Evolutionary conservation across 2,113 vertebrate species (phyloP).

Genomic region (Panthera tigris): DNA sequence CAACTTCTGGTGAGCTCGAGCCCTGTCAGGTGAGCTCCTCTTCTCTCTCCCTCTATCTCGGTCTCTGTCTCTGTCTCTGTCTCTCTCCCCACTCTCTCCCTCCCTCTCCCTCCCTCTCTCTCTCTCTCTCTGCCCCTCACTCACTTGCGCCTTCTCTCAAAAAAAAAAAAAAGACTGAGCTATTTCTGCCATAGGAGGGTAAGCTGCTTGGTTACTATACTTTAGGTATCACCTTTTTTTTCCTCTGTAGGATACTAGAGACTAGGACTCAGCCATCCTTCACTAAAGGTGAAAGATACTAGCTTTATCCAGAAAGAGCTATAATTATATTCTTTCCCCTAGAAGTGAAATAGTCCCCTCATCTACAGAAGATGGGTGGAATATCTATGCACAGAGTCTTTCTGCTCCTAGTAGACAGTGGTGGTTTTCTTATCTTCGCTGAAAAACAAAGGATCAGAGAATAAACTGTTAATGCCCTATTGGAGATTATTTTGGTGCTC

Average conservation of each 20-base stretch:
- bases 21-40: too few species aligned
- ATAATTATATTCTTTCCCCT: not conserved
- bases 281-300: not conserved
- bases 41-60: too few species aligned
- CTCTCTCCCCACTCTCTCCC: too few species aligned
- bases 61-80: too few species aligned
- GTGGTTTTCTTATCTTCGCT: not conserved
- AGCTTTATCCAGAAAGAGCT: conserved; percentile 20
- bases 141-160: too few species aligned
- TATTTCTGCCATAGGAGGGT: not conserved
- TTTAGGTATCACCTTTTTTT: not conserved
- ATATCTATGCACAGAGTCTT: not conserved
- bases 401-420: not conserved
- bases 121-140: too few species aligned
- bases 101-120: too few species aligned
- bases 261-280: not conserved
- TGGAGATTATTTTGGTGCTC: not conserved
- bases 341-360: not conserved
- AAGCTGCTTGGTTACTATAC: not conserved
- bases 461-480: not conserved
- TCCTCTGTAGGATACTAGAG: not conserved
- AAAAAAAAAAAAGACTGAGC: not conserved
- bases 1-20: too few species aligned
- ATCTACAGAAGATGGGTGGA: not conserved
- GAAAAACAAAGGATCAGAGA: not conserved